Base-by-base conservation (phyloP, 2,113 vertebrate genomes). In the cattle (Bos taurus) region DNA sequence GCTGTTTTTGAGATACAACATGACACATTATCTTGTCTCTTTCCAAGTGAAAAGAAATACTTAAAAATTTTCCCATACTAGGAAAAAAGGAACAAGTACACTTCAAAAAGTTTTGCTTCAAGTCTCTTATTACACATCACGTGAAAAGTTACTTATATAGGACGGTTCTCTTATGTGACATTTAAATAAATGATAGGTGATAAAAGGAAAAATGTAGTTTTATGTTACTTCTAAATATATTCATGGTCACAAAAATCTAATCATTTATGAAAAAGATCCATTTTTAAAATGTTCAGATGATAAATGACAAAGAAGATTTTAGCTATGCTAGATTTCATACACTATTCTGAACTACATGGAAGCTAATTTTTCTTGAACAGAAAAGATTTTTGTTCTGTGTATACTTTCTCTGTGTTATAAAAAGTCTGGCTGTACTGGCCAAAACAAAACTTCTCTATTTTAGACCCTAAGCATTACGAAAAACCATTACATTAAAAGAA, bases 1-100 rank as follows among this genome's bases (percentile, higher is more conserved):
- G 60, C 83, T 95, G 95, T 95, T 97, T 98, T 87, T 97, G 89
- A 91, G 50, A 97, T 40, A 56, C 12, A 95, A 62, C 71, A 93
- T 46, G 60, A 95, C 60, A 96, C 91, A 97, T 96, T 95, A 96
- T 93, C 95, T 97, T 96, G 60, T 74, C 83, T 91, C 62, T 71
- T 90, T 92, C 83, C 71, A 90, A 52, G 25, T 78, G 80, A 82
- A n/a, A 90, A 95, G 36, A 91, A 95, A 96, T 88, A 67, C 26
- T 95, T 83, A 93, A 95, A 83, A 95, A 21, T 92, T 96, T 82
- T 56, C 78, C n/a, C 5, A 88, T 57, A 43, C 10, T 48, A 23
- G n/a, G 36, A 48, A 57, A 83, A 91, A 96, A 82, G 85, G 48
- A 93, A 57, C 5, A 59, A 92, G 52, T 33, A 90, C 0, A 83